Base-by-base conservation (phyloP, 2,113 vertebrate genomes). In the Cricetomys ansorgei region DNA sequence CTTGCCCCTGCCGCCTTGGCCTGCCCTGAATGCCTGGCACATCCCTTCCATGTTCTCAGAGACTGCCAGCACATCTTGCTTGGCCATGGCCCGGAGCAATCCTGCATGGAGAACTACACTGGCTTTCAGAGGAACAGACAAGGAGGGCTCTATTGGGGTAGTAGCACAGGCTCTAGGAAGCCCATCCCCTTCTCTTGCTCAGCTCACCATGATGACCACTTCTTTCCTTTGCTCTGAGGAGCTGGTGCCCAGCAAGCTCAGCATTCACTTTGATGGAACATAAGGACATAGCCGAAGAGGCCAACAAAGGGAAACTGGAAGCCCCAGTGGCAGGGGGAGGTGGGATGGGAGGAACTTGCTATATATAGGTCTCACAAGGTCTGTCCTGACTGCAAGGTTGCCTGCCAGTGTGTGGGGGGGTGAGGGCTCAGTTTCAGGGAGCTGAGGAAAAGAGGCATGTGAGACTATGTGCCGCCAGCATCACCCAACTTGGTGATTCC, bases 1-100 rank as follows among this genome's bases (percentile, higher is more conserved):
- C 91, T 83, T 43, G 62, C 83, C 80, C 96, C 95, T 7, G 84
- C 95, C 40, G 2, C 96, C 95, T 97, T 96, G 97, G 97, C 97
- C 94, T 65, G 75, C 84, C 45, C 70, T 98, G 84, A 97, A 98
- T 98, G 97, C 95, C 97, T 98, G 97, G 97, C 97, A 91, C 25
- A 0, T 89, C 84, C 93, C 62, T n/a, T 91, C 83, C 64, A 12
- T 96, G 97, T 97, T 97, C 96, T 93, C 90, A 79, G 94, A 95
- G 89, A 70, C 93, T 96, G 97, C 97, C 97, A 98, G 40, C 43
- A 19, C 7, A 10, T 94, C 96, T 95, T 96, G 96, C 97, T 96
- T 91, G 96, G 93, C 96, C 55, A 27, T 37, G 87, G 55, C 76
- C 92, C 50, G 77, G 79, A 96, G 95, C 85, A 48, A 29, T 75